Conservation (phyloP, 2,113 vertebrate species). For the Gambusia holbrooki region DNA sequence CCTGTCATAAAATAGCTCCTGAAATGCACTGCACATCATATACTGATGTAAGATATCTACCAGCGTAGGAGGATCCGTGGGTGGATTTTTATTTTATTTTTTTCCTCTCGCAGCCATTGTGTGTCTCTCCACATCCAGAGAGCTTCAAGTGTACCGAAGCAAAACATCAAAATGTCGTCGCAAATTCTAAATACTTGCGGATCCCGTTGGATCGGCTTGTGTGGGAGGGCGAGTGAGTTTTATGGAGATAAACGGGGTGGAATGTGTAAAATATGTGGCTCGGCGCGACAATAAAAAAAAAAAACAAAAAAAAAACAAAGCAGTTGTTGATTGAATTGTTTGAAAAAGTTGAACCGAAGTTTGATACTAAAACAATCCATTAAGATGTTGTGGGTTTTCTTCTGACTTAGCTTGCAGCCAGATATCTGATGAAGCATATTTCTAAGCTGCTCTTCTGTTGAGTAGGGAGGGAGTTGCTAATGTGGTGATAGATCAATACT, state of each 20-base stretch:
- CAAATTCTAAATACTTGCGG: constrained; percentile 54
- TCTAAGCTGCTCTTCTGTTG: constrained; percentile 37
- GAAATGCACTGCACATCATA: constrained; percentile 49
- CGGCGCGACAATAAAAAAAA: constrained; percentile 54
- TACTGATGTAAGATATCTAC: constrained; percentile 61
- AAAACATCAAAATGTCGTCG: constrained; percentile 65
- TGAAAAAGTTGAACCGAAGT: constrained; percentile 47
- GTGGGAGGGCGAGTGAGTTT: constrained; percentile 62
- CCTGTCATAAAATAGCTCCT: constrained; percentile 56
- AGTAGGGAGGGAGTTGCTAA: constrained; percentile 40
- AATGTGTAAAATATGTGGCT: constrained; percentile 48
- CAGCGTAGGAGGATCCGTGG: constrained; percentile 59
- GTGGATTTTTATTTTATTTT: constrained; percentile 31
- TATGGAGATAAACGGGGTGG: constrained; percentile 53
- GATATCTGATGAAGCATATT: constrained; percentile 6
- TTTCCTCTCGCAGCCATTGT: constrained; percentile 39
- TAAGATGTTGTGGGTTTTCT: not conserved
- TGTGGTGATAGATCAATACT: constrained; percentile 45
- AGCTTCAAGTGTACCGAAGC: constrained; percentile 49
- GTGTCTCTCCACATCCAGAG: constrained; percentile 58
- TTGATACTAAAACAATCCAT: constrained; percentile 3
- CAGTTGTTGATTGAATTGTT: constrained; percentile 58
- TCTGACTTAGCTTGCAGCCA: constrained; percentile 5
- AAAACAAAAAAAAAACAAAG: constrained; percentile 24
- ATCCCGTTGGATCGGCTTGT: constrained; percentile 30